Percentiles rank a stretch among this genome's conserved stretches.
Conservation (phyloP, 2,113 vertebrate species). For the Globicephala melas region DNA sequence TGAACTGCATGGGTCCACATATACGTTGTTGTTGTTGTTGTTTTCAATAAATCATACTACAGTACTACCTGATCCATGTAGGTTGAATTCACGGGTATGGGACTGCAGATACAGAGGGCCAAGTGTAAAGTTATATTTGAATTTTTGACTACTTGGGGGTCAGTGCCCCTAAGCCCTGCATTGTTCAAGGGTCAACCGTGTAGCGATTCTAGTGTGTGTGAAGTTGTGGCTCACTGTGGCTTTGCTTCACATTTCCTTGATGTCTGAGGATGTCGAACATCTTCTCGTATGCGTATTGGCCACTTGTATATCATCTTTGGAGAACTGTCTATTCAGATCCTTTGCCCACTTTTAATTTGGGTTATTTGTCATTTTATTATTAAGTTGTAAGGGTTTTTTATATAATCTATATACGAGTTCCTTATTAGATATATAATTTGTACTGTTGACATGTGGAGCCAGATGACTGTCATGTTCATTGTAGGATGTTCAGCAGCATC, state of each 20-base stretch:
- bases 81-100: not conserved
- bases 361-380: slow-evolving; percentile 23
- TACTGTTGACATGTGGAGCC: not conserved
- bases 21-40: not conserved
- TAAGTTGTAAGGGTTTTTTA: not conserved
- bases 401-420: not conserved
- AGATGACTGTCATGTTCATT: not conserved
- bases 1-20: not conserved
- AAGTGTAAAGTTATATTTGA: not conserved
- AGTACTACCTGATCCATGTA: not conserved
- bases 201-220: not conserved
- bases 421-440: not conserved
- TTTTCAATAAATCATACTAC: not conserved
- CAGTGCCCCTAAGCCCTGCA: not conserved
- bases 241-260: not conserved
- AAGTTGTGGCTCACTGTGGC: not conserved
- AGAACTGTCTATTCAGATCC: not conserved
- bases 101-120: not conserved
- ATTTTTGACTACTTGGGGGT: not conserved
- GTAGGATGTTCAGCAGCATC: not conserved
- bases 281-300: not conserved
- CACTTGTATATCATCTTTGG: not conserved
- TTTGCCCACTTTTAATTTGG: not conserved
- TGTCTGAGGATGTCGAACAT: not conserved
- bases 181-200: not conserved